Percentiles rank a stretch among this genome's conserved stretches.
Conservation (phyloP, 2,888 invertebrate genomes). For the Eupithecia exiguata region DNA sequence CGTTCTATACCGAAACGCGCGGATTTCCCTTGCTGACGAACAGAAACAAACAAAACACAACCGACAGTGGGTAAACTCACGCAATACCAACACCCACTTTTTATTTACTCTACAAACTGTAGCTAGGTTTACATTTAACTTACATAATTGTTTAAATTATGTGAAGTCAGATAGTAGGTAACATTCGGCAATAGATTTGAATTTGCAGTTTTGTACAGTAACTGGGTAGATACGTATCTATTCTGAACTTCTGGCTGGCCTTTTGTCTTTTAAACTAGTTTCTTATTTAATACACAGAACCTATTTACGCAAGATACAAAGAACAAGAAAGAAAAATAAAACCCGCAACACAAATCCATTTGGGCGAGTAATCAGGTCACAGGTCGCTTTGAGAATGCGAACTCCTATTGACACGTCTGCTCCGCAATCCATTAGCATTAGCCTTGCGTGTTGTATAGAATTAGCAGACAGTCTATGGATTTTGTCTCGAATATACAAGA, state of each 20-base stretch:
- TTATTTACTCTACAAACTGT: slow-evolving; percentile 42
- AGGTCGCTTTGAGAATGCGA: slow-evolving; percentile 70
- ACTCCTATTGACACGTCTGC: slow-evolving; percentile 70
- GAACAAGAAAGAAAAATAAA: slow-evolving; percentile 27
- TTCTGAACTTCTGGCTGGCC: neutral
- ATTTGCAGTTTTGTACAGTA: neutral
- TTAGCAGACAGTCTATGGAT: slow-evolving; percentile 55
- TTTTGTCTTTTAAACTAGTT: neutral
- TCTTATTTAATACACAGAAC: neutral
- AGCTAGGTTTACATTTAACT: neutral
- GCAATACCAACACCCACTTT: slow-evolving; percentile 35
- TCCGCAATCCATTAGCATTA: slow-evolving; percentile 73
- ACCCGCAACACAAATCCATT: slow-evolving; percentile 37
- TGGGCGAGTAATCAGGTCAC: slow-evolving; percentile 56
- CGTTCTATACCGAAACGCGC: slow-evolving; percentile 42
- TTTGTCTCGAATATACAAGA: slow-evolving; percentile 28
- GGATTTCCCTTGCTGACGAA: slow-evolving; percentile 48
- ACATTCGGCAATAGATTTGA: neutral
- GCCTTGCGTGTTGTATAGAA: slow-evolving; percentile 75
- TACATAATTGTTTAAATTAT: slow-evolving; percentile 2
- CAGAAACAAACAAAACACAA: slow-evolving; percentile 50
- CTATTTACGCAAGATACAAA: slow-evolving; percentile 1
- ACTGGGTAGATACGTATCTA: neutral
- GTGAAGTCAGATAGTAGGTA: neutral
- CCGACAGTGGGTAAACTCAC: slow-evolving; percentile 36